These are phyloP conservation scores for Apocheima hispidaria DNA, from an alignment of 2,888 invertebrate species.

Conservation along the genomic window DNA sequence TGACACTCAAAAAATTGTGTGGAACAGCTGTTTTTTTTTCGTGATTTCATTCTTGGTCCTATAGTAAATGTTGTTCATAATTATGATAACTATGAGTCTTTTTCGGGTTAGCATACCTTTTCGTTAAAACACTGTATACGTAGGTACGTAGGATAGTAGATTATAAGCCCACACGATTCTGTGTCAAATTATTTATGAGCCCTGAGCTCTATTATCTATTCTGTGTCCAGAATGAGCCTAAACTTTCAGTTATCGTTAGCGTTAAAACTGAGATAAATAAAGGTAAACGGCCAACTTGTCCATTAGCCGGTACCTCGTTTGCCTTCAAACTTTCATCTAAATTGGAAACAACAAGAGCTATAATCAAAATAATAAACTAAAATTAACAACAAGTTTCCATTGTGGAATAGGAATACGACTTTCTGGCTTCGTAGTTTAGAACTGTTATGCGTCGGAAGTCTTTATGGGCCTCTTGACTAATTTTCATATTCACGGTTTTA, in stretches of 20 bases:
- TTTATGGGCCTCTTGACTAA: slow-evolving; percentile 1
- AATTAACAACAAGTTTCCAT: slow-evolving; percentile 24
- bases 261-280: slow-evolving; percentile 45
- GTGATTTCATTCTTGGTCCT: too few species aligned
- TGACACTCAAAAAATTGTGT: too few species aligned
- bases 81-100: too few species aligned
- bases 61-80: too few species aligned
- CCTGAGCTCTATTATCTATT: too few species aligned
- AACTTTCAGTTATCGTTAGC: slow-evolving; percentile 53
- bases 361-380: slow-evolving; percentile 38
- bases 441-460: slow-evolving; percentile 6
- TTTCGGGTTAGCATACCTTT: too few species aligned
- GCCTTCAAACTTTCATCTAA: slow-evolving; percentile 33
- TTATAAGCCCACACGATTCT: slow-evolving; percentile 33
- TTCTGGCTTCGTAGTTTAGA: slow-evolving; percentile 3
- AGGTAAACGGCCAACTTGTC: slow-evolving; percentile 36
- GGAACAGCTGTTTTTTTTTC: too few species aligned
- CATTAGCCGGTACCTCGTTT: slow-evolving; percentile 34
- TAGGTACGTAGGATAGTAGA: slow-evolving; percentile 6
- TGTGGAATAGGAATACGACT: slow-evolving; percentile 18
- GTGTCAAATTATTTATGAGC: slow-evolving; percentile 52
- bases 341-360: slow-evolving; percentile 39
- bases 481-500: neutral
- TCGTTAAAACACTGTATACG: slow-evolving; percentile 60
- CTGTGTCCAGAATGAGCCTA: too few species aligned